Conservation (phyloP, 2,888 invertebrate genomes). For the Ormyrus rosae region DNA sequence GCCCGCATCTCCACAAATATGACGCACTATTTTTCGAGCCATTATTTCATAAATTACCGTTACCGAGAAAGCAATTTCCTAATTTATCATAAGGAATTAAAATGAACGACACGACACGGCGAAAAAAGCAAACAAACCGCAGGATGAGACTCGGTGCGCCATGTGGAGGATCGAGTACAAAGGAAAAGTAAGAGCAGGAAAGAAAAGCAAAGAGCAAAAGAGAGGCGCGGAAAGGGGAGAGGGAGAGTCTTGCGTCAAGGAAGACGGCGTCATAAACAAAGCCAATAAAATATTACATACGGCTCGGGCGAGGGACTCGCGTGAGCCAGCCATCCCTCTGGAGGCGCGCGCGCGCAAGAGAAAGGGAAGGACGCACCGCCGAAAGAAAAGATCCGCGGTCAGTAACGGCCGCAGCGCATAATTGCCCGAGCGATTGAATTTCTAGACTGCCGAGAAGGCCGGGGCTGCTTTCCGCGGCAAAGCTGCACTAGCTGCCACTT, state of each 20-base stretch:
- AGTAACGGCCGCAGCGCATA: constrained; percentile 72
- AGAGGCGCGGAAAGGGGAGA: constrained; percentile 9
- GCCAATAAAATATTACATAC: constrained; percentile 73
- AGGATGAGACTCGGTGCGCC: constrained; percentile 14
- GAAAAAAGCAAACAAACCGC: constrained; percentile 44
- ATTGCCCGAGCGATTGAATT: constrained; percentile 75
- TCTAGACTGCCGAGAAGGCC: constrained; percentile 71
- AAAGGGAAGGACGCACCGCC: constrained; percentile 49
- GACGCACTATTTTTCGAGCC: constrained; percentile 4
- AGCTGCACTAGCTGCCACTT: background rate
- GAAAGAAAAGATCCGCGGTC: constrained; percentile 64
- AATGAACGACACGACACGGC: constrained; percentile 41
- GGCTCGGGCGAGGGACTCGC: constrained; percentile 54
- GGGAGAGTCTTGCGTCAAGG: constrained; percentile 62
- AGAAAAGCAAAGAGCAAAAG: constrained; percentile 42
- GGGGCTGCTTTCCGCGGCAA: constrained; percentile 1
- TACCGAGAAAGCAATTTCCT: background rate
- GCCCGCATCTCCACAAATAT: background rate
- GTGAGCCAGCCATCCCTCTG: constrained; percentile 48
- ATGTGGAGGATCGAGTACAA: constrained; percentile 44
- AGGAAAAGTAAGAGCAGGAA: constrained; percentile 41
- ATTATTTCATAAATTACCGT: background rate
- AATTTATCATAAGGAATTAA: constrained; percentile 36
- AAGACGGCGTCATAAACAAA: constrained; percentile 72
- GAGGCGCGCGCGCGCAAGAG: background rate